phyloP scores from a whole-genome alignment of 2,888 invertebrate genomes.

The Ormyrus thymus region DNA sequence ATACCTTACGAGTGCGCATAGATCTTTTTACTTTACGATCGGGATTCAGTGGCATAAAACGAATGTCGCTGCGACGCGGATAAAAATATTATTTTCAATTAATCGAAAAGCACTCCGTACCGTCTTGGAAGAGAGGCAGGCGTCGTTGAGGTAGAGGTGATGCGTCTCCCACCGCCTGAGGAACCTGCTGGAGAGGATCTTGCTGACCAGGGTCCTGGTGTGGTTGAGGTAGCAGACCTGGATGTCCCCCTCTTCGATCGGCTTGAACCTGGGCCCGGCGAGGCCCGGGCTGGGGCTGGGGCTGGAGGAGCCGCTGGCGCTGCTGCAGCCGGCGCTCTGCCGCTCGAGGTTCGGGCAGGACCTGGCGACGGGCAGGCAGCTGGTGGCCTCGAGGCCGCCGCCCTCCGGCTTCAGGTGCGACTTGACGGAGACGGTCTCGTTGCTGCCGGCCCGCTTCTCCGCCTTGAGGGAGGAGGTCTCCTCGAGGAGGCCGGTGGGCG shows the following conservation, averaged over 20 bases:
- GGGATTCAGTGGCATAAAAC: too few relatives aligned
- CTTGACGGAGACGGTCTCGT: conserved; percentile 45
- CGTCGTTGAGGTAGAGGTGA: conserved; percentile 81
- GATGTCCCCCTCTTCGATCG: conserved; percentile 83
- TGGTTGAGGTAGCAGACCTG: conserved; percentile 87
- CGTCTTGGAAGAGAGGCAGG: conserved; percentile 83
- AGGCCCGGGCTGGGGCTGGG: conserved; percentile 74
- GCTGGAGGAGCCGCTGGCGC: conserved; percentile 74
- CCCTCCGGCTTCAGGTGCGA: conserved; percentile 57
- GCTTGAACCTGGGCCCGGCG: conserved; percentile 80
- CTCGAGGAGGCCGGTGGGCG: conserved; percentile 73
- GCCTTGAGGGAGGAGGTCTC: conserved; percentile 40
- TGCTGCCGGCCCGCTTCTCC: conserved; percentile 50
- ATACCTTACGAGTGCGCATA: too few relatives aligned
- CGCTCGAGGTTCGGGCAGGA: conserved; percentile 76
- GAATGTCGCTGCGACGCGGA: too few relatives aligned
- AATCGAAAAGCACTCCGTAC: conserved; percentile 77
- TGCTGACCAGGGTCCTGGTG: conserved; percentile 85
- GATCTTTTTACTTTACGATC: too few relatives aligned
- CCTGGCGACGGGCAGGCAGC: conserved; percentile 75
- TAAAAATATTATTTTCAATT: too few relatives aligned
- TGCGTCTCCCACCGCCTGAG: conserved; percentile 87
- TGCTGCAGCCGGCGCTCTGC: conserved; percentile 78
- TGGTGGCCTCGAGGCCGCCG: conserved; percentile 63
- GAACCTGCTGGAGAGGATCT: conserved; percentile 86